Evolutionary conservation across 2,888 invertebrate species (phyloP), one percentile per base, ranked within the genome.

Genomic region (Melanchra persicariae): DNA sequence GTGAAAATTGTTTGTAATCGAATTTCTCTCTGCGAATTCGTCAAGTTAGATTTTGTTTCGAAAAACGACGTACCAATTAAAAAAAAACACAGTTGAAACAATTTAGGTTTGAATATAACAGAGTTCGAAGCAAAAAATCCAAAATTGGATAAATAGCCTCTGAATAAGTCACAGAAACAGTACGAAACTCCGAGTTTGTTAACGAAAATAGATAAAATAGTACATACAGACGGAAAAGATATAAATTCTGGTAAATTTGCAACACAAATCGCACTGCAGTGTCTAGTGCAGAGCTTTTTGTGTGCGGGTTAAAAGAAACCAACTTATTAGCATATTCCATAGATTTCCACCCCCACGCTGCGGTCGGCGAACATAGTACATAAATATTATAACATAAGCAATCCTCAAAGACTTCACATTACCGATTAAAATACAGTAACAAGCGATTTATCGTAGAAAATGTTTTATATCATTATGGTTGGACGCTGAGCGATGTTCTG

Each of bases 261-360:
- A 95, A 95, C 91, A 92, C 95, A 95, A 95, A 95, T 95, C 94
- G 94, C 95, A 96, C 93, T 96, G 96, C 96, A 95, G 96, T 94
- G 91, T 92, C 91, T 92, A 93, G 95, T 95, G 96, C 96, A 95
- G 96, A 93, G 94, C 92, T 95, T 96, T 95, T 95, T 95, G 94
- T 94, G 91, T 92, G 91, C 91, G 92, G 90, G 91, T 91, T 91
- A 90, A 93, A 95, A 95, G 94, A 93, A 94, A 94, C 91, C 91
- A 89, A 89, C 91, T 91, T 91, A 94, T 95, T 95, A 93, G 93
- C 95, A 96, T 95, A 95, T 94, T 93, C 92, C 90, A 93, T 91
- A 88, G 91, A 87, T 91, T 89, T 89, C 85, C 88, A 90, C 89
- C 91, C 90, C 87, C 88, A 87, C 89, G 87, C 89, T 88, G 90